Conservation (phyloP, 2,888 invertebrate species). For the Leptinotarsa rubiginosa region DNA sequence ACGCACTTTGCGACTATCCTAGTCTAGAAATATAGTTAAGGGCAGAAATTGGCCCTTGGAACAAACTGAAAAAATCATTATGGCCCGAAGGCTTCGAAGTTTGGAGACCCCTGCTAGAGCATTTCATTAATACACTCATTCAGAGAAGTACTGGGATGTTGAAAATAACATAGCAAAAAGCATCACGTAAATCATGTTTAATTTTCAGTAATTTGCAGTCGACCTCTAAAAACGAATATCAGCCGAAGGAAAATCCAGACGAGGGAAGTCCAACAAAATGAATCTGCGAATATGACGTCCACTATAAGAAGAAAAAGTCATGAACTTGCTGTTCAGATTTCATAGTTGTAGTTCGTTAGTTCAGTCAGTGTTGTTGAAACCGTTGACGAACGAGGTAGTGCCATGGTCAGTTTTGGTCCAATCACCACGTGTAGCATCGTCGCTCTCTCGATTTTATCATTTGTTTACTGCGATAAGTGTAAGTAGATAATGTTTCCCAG, state of each 20-base stretch:
- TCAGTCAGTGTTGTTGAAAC: conserved; percentile 22
- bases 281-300: conserved; percentile 14
- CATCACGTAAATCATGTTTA: neutral
- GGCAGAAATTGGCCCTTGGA: too few species aligned
- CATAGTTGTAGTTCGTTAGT: neutral
- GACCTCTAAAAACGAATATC: conserved; percentile 11
- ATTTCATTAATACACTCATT: neutral
- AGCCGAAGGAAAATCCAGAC: conserved; percentile 22
- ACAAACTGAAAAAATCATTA: too few species aligned
- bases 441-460: conserved; percentile 11
- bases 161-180: neutral
- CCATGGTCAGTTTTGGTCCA: conserved; percentile 21
- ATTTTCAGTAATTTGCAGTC: conserved; percentile 10
- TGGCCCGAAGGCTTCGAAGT: too few species aligned
- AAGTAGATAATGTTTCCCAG: conserved; percentile 38
- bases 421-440: conserved; percentile 23
- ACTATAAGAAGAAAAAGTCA: conserved; percentile 6
- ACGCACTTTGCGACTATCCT: too few species aligned
- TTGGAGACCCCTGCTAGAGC: too few species aligned
- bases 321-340: conserved; percentile 9
- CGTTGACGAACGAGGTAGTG: conserved; percentile 13
- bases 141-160: neutral
- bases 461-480: conserved; percentile 47
- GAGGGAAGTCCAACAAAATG: conserved; percentile 17
- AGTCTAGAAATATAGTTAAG: too few species aligned